Evolutionary conservation across 2,797 vertebrate genomes (phyloP).

Genomic region (Pantherophis vulpinus): DNA sequence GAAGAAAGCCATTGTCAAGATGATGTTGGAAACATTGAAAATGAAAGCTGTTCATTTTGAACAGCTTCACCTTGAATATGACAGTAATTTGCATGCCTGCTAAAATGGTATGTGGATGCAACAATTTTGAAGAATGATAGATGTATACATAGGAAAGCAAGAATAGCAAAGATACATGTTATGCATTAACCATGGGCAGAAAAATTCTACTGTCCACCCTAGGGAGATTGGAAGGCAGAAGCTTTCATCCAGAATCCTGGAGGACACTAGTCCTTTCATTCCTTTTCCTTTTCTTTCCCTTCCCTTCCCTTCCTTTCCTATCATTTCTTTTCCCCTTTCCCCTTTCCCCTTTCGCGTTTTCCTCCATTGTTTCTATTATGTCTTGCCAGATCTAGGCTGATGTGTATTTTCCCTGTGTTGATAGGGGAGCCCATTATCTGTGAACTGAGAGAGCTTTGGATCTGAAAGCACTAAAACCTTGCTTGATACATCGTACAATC

Average conservation of each 20-base stretch:
- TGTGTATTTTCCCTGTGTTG: not conserved
- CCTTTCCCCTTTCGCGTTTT: not conserved
- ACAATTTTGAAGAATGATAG: not conserved
- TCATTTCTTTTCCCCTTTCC: not conserved
- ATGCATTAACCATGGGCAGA: not conserved
- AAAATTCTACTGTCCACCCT: not conserved
- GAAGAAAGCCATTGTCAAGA: not conserved
- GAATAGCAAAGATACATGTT: not conserved
- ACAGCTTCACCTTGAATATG: not conserved
- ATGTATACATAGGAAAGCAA: not conserved
- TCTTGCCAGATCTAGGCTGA: not conserved
- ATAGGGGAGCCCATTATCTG: not conserved
- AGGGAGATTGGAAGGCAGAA: not conserved
- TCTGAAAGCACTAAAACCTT: not conserved
- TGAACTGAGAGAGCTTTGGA: not conserved
- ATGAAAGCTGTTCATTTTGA: not conserved
- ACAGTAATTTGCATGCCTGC: not conserved
- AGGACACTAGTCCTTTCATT: not conserved
- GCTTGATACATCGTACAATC: not conserved
- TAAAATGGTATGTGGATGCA: not conserved
- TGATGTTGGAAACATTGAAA: not conserved
- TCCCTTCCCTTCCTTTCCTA: not conserved
- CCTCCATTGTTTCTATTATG: not conserved
- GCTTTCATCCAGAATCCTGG: not conserved
- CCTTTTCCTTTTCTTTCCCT: not conserved